Base-by-base conservation (phyloP, 2,888 invertebrate genomes). In the Mellilla xanthometata region DNA sequence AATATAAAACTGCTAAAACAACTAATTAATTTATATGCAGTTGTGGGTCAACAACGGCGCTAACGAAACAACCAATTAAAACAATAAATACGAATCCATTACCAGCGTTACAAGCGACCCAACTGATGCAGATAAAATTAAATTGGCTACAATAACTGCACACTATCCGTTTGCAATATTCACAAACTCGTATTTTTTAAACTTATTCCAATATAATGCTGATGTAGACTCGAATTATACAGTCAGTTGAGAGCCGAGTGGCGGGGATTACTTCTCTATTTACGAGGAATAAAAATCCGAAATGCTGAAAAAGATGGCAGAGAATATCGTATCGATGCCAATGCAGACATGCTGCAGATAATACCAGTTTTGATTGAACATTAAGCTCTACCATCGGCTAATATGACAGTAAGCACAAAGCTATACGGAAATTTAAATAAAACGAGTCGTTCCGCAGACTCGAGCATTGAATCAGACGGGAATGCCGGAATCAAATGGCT, bases 61-160 rank as follows among this genome's bases (percentile, higher is more conserved):
- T 49, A 60, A 56, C 58, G 54, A 58, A 56, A 61, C 56, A 39
- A 46, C 53, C 60, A 65, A 66, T 62, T 64, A 58, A 55, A 60
- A 56, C 60, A 62, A 65, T 62, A 60, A 65, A 65, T 52, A 55
- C 39, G 19, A 49, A 43, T 47, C 46, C 39, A 58, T 56, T 61
- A 52, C 19, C 12, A 43, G 39, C 35, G 42, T 45, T 43, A 49
- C 49, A 32, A 41, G 38, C 33, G 35, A 44, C 52, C 24, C 19
- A 51, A 58, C 54, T 57, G 57, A 60, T 52, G 44, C 39, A 55
- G 52, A 55, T 54, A 38, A 38, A 45, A 41, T 36, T 24, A 39
- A 56, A 61, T 55, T 53, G 49, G 40, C 55, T 54, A 41, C 52
- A 40, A 51, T 55, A 54, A 53, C 42, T 51, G 44, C 36, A 49